A percentile compares a stretch with the other conserved stretches of the same genome.
Conservation (phyloP, 2,113 vertebrate genomes). For the Platysteira castanea region DNA sequence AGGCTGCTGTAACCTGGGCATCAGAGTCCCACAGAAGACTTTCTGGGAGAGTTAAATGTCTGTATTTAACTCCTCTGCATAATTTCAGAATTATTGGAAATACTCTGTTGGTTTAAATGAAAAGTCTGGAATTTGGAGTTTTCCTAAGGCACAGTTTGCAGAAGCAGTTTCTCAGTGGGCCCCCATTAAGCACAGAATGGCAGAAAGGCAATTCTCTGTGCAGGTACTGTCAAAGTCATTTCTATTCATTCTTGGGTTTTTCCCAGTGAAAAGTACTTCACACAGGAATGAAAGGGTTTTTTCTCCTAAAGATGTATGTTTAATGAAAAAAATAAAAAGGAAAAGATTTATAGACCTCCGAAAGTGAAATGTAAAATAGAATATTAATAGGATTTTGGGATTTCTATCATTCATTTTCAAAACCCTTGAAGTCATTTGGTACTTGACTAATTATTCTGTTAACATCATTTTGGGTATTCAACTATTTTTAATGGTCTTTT, state of each 20-base stretch:
- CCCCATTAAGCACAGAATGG: background rate
- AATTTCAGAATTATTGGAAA: background rate
- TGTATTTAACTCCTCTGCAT: background rate
- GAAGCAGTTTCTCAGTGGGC: background rate
- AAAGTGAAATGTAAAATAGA: conserved; percentile 24
- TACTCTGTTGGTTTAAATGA: background rate
- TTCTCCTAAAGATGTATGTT: background rate
- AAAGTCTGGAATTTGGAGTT: background rate
- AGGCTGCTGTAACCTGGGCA: background rate
- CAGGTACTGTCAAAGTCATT: background rate
- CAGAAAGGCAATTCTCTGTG: background rate
- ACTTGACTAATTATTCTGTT: conserved; percentile 53
- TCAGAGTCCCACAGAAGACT: background rate
- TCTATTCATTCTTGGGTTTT: background rate
- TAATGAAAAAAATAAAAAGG: background rate
- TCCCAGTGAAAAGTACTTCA: background rate
- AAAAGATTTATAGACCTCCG: conserved; percentile 9
- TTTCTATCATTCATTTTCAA: conserved; percentile 37
- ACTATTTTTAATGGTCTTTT: conserved; percentile 31
- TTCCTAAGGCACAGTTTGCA: background rate
- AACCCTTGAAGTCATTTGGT: conserved; percentile 45
- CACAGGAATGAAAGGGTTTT: background rate
- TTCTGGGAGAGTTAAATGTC: background rate
- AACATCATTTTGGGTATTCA: conserved; percentile 33
- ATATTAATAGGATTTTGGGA: conserved; percentile 44